Percentiles rank a stretch among this genome's conserved stretches.
These are phyloP conservation scores for Guaruba guarouba DNA, from an alignment of 2,113 vertebrate species.

Conservation along the genomic window DNA sequence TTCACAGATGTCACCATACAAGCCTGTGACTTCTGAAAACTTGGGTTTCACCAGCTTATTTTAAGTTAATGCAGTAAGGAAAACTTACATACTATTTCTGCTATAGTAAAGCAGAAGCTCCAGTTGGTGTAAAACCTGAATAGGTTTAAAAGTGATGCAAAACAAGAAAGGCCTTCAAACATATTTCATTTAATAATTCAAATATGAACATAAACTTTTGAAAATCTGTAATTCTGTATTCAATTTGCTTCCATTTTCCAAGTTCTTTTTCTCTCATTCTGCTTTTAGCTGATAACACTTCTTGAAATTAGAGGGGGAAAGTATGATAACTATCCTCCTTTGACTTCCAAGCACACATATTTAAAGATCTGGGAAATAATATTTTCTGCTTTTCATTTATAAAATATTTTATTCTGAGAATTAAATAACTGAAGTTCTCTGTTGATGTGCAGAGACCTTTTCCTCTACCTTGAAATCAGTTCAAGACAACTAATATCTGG, in stretches of 20 bases:
- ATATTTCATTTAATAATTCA: neutral
- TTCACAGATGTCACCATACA: conserved; percentile 12
- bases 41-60: neutral
- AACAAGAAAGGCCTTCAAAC: neutral
- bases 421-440: neutral
- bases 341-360: neutral
- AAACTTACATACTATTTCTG: neutral
- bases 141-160: neutral
- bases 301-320: neutral
- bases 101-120: neutral
- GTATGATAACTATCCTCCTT: neutral
- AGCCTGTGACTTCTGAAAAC: neutral
- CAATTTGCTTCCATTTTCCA: neutral
- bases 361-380: neutral
- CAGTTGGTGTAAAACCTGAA: neutral
- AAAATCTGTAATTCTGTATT: neutral
- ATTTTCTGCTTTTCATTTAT: neutral
- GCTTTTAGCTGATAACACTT: neutral
- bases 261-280: neutral
- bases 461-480: neutral
- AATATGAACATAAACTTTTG: neutral
- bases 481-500: neutral
- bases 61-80: neutral
- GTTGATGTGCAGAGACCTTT: neutral
- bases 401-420: neutral